phyloP scores from a whole-genome alignment of 2,888 invertebrate genomes.

The Ptilodon capucinus region DNA sequence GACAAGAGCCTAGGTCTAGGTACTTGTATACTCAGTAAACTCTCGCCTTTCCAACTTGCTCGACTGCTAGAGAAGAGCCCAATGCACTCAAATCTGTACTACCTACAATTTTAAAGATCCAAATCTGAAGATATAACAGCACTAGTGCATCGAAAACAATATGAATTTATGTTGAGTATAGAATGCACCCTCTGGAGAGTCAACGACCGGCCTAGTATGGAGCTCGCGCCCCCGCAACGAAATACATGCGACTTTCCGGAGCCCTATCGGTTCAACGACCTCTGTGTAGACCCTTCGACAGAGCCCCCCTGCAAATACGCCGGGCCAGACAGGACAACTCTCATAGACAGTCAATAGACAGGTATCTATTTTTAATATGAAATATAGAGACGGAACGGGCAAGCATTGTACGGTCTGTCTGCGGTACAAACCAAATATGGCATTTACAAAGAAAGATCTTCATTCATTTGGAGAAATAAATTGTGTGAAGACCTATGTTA shows the following conservation, averaged over 20 bases:
- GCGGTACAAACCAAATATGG: no score
- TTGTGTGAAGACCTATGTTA: no score
- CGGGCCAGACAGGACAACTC: constrained; percentile 44
- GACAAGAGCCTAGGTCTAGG: no score
- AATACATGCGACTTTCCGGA: constrained; percentile 58
- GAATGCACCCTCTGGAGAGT: constrained; percentile 66
- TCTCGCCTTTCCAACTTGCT: no score
- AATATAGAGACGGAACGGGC: not conserved
- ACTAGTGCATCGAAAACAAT: constrained; percentile 54
- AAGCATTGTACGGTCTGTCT: no score
- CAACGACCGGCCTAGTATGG: constrained; percentile 72
- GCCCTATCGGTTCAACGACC: constrained; percentile 75
- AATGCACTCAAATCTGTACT: not conserved
- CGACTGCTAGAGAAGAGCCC: no score
- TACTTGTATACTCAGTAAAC: no score
- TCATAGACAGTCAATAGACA: constrained; percentile 33
- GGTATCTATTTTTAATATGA: constrained; percentile 1
- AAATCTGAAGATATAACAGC: constrained; percentile 6
- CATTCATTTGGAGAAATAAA: no score
- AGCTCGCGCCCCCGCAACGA: constrained; percentile 56
- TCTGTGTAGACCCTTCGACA: constrained; percentile 53
- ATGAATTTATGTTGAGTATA: constrained; percentile 47
- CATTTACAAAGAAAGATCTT: no score
- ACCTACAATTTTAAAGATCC: no score
- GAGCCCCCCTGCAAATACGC: constrained; percentile 53